phyloP scores from a whole-genome alignment of 2,113 vertebrate genomes.

The Garra rufa region DNA sequence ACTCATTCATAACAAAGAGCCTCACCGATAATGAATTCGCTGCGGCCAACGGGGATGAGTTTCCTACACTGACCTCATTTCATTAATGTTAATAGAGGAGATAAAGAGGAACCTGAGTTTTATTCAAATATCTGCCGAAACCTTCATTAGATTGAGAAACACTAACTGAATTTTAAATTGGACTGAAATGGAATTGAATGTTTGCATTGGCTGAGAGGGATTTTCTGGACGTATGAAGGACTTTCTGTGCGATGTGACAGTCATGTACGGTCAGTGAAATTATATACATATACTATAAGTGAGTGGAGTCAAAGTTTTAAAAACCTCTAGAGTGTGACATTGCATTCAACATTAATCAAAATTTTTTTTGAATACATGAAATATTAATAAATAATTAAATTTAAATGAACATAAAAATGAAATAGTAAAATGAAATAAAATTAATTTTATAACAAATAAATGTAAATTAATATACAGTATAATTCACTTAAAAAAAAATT shows the following conservation, averaged over 20 bases:
- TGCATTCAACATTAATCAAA: neutral
- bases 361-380: neutral
- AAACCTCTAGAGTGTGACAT: too few species aligned
- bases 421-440: too few species aligned
- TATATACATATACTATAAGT: neutral
- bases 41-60: neutral
- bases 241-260: neutral
- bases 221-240: neutral
- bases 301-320: neutral
- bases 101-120: neutral
- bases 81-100: neutral
- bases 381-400: neutral
- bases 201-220: neutral
- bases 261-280: neutral
- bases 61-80: neutral
- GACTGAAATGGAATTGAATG: neutral
- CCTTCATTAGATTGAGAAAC: neutral
- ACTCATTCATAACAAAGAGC: conserved; percentile 1
- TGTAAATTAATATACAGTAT: too few species aligned
- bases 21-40: neutral
- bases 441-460: too few species aligned
- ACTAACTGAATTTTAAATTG: neutral
- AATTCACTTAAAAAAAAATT: too few species aligned
- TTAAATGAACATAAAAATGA: neutral
- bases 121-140: neutral